phyloP scores from a whole-genome alignment of 1,140 invertebrate genomes.

The Pygmarrhopalites habei region DNA sequence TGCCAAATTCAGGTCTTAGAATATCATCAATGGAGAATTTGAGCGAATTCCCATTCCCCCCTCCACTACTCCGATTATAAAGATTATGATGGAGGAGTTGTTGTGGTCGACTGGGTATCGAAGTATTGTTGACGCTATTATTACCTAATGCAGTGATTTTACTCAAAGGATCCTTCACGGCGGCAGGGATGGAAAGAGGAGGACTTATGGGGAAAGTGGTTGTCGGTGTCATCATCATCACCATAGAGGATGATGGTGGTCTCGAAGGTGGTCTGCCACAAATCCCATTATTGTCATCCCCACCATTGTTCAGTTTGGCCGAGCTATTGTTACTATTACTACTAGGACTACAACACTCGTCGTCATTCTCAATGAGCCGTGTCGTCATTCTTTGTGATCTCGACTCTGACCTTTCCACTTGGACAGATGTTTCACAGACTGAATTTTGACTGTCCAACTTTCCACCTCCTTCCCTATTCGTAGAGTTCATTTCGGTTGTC shows the following conservation, averaged over 20 bases:
- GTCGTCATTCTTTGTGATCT: not conserved
- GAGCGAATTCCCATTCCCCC: conserved; percentile 43
- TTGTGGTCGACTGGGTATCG: too few relatives aligned
- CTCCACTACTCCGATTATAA: conserved; percentile 14
- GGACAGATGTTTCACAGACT: not conserved
- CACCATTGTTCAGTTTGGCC: not conserved
- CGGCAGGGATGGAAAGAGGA: not conserved
- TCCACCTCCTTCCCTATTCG: not conserved
- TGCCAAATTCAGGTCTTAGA: conserved; percentile 77
- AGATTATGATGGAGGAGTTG: conserved; percentile 12
- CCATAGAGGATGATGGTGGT: conserved; percentile 10
- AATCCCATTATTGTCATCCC: conserved; percentile 15
- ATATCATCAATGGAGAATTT: conserved; percentile 93
- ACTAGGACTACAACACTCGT: not conserved
- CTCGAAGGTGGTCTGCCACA: conserved; percentile 27
- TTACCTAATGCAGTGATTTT: too few relatives aligned
- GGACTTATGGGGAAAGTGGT: not conserved
- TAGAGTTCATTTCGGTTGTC: not conserved
- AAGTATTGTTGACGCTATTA: too few relatives aligned
- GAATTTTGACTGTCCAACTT: not conserved
- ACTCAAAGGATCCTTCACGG: too few relatives aligned
- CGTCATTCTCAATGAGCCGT: not conserved
- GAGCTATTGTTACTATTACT: conserved; percentile 1
- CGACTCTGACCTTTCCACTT: not conserved
- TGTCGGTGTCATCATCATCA: conserved; percentile 5